Evolutionary conservation across 1,140 invertebrate genomes (phyloP).

Genomic region (Drosophila mojavensis): DNA sequence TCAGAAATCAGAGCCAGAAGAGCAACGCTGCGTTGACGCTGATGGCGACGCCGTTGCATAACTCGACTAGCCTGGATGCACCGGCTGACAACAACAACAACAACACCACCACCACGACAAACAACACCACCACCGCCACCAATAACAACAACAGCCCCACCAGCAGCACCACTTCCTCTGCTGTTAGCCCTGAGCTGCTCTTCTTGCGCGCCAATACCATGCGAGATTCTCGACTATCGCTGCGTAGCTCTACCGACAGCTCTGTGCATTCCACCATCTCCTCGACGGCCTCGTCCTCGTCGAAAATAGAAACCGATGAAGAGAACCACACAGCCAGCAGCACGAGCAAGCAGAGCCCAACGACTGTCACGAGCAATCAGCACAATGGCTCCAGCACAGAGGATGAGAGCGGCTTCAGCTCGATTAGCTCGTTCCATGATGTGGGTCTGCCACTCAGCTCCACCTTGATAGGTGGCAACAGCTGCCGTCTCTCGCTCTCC

Average conservation of each 20-base stretch:
- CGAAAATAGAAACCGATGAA: slow-evolving; percentile 81
- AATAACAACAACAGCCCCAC: slow-evolving; percentile 16
- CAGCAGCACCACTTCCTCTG: slow-evolving; percentile 25
- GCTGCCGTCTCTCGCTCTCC: slow-evolving; percentile 50
- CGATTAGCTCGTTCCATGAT: slow-evolving; percentile 92
- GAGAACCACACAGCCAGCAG: slow-evolving; percentile 41
- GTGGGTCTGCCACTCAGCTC: slow-evolving; percentile 87
- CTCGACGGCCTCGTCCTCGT: slow-evolving; percentile 74
- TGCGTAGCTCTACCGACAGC: slow-evolving; percentile 82
- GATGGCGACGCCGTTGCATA: slow-evolving; percentile 57
- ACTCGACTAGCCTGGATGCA: slow-evolving; percentile 58
- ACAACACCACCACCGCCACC: slow-evolving; percentile 15
- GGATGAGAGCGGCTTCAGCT: slow-evolving; percentile 92
- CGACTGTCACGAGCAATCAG: slow-evolving; percentile 40
- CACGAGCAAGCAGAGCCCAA: slow-evolving; percentile 25
- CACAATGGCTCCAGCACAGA: slow-evolving; percentile 84
- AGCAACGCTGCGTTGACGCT: slow-evolving; percentile 53
- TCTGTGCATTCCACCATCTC: slow-evolving; percentile 84
- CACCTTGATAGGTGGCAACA: slow-evolving; percentile 64
- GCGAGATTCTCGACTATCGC: slow-evolving; percentile 76
- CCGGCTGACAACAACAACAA: slow-evolving; percentile 4
- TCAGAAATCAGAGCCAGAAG: slow-evolving; percentile 54
- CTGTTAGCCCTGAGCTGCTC: slow-evolving; percentile 64
- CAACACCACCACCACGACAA: slow-evolving; percentile 16
- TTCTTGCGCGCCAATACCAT: slow-evolving; percentile 77